A percentile compares a stretch with the other conserved stretches of the same genome.
phyloP scores from a whole-genome alignment of 2,113 vertebrate species.

The Stegastes partitus region DNA sequence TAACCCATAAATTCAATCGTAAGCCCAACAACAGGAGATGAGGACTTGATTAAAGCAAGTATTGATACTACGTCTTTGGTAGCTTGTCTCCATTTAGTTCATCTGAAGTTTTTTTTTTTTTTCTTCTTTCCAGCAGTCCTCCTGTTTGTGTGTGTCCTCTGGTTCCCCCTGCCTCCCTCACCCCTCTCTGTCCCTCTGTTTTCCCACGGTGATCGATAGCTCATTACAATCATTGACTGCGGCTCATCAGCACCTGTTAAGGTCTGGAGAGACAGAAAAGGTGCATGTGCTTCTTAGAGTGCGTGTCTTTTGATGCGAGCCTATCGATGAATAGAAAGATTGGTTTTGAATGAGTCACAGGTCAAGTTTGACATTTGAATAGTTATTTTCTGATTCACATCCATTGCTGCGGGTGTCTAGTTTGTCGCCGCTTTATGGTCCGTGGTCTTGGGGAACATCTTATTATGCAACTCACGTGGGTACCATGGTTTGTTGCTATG shows the following conservation, averaged over 20 bases:
- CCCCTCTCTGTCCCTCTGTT: conserved; percentile 80
- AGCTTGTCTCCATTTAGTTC: conserved; percentile 74
- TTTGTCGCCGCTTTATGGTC: conserved; percentile 69
- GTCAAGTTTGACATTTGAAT: conserved; percentile 54
- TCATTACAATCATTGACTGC: conserved; percentile 86
- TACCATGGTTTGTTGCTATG: conserved; percentile 84
- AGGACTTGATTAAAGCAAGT: conserved; percentile 77
- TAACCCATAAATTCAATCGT: conserved; percentile 46
- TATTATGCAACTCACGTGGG: conserved; percentile 85
- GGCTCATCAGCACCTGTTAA: conserved; percentile 85
- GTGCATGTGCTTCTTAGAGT: conserved; percentile 34
- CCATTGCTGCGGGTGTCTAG: conserved; percentile 56
- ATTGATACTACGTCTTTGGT: conserved; percentile 72
- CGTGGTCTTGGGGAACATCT: conserved; percentile 77
- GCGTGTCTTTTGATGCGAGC: conserved; percentile 28
- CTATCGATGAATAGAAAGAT: conserved; percentile 57
- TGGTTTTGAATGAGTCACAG: conserved; percentile 37
- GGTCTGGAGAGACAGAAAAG: conserved; percentile 75
- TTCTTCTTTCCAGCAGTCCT: conserved; percentile 51
- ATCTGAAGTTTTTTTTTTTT: conserved; percentile 55
- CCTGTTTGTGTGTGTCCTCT: conserved; percentile 73
- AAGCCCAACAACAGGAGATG: conserved; percentile 63
- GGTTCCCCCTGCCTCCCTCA: conserved; percentile 74
- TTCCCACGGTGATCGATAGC: conserved; percentile 87
- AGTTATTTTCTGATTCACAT: conserved; percentile 61